A percentile compares a stretch with the other conserved stretches of the same genome.
These are phyloP conservation scores for Netelia inedita DNA, from an alignment of 2,888 invertebrate species.

Conservation along the genomic window DNA sequence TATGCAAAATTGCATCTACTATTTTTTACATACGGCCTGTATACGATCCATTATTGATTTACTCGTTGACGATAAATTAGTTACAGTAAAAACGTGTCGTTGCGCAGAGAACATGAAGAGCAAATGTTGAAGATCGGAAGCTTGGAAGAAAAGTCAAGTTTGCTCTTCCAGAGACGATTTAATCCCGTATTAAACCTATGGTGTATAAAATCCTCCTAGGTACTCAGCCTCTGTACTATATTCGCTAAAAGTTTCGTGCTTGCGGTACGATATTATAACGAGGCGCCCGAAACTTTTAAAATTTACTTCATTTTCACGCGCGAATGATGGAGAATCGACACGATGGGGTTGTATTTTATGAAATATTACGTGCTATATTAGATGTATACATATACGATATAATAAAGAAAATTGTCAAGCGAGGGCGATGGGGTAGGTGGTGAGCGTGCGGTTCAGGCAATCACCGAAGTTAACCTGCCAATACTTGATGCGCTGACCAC, in stretches of 20 bases:
- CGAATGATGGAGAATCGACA: too few species aligned
- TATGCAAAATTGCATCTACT: too few species aligned
- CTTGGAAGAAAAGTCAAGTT: slow-evolving; percentile 36
- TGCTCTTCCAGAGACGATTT: slow-evolving; percentile 20
- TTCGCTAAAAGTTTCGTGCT: slow-evolving; percentile 14
- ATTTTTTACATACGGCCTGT: background rate
- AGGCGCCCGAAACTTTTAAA: too few species aligned
- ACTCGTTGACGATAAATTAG: slow-evolving; percentile 50
- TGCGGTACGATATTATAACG: background rate
- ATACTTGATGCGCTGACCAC: too few species aligned
- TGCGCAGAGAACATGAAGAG: slow-evolving; percentile 18
- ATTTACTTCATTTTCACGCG: too few species aligned
- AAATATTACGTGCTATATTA: too few species aligned
- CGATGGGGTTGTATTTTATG: too few species aligned
- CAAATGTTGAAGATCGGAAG: slow-evolving; percentile 20
- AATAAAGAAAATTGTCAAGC: too few species aligned
- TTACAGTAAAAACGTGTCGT: slow-evolving; percentile 23
- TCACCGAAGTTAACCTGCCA: too few species aligned
- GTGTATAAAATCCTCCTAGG: slow-evolving; percentile 41
- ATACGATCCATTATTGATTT: slow-evolving; percentile 42
- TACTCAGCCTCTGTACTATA: slow-evolving; percentile 14
- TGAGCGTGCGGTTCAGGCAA: too few species aligned
- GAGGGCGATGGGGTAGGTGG: too few species aligned
- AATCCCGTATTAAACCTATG: slow-evolving; percentile 43
- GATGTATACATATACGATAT: too few species aligned